Conservation (phyloP, 2,888 invertebrate genomes). For the Mystacides longicornis region DNA sequence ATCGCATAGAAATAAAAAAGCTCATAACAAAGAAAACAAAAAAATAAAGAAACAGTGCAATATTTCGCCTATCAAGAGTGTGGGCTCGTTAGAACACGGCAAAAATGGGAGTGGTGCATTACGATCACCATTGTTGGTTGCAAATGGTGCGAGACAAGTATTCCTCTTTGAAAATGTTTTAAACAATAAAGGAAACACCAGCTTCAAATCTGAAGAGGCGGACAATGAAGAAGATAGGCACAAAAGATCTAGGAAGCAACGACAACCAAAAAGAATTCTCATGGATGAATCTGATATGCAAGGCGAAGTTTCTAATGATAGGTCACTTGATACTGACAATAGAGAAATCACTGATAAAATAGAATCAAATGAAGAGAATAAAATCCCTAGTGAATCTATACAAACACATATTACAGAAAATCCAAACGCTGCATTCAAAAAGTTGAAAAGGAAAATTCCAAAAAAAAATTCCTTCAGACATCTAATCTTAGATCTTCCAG, state of each 20-base stretch:
- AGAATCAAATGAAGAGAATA: background rate
- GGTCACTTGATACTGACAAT: background rate
- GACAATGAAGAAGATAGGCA: constrained; percentile 29
- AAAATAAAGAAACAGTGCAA: constrained; percentile 39
- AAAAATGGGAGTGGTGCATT: constrained; percentile 40
- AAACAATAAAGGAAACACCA: background rate
- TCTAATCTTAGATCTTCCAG: background rate
- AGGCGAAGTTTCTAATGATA: background rate
- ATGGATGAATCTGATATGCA: constrained; percentile 22
- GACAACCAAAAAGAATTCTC: constrained; percentile 42
- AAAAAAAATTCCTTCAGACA: background rate
- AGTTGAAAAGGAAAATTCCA: background rate
- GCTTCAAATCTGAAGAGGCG: background rate
- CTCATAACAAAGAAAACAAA: constrained; percentile 25
- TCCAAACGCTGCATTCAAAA: background rate
- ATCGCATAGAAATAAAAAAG: constrained; percentile 24
- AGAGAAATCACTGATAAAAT: background rate
- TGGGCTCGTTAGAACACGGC: constrained; percentile 36
- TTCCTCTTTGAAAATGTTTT: constrained; percentile 16
- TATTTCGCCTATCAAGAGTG: constrained; percentile 39
- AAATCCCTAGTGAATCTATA: background rate
- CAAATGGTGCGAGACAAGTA: constrained; percentile 27
- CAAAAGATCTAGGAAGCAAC: constrained; percentile 41
- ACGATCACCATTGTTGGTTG: constrained; percentile 31
- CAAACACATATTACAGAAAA: too few relatives aligned